phyloP scores from a whole-genome alignment of 1,140 invertebrate genomes.

The Temnothorax nylanderi region DNA sequence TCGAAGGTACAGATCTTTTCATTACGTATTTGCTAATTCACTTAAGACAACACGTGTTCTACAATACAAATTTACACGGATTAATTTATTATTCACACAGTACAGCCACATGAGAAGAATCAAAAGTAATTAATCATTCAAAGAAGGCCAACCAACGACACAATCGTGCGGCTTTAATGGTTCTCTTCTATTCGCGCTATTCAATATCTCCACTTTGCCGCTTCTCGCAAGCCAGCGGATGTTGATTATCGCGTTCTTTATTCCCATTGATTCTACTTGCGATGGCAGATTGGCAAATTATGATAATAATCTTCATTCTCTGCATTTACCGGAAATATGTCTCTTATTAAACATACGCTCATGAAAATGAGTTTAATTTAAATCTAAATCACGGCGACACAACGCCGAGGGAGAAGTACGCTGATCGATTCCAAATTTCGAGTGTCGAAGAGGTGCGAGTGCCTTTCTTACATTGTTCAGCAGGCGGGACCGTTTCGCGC shows the following conservation, averaged over 20 bases:
- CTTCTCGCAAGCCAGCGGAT: not conserved
- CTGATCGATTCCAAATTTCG: not conserved
- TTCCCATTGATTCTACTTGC: not conserved
- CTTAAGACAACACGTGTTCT: constrained; percentile 1
- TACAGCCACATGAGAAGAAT: constrained; percentile 26
- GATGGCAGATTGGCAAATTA: not conserved
- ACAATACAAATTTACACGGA: not conserved
- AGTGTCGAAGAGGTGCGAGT: not conserved
- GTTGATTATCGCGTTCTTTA: not conserved
- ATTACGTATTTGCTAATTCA: not conserved
- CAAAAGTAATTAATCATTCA: constrained; percentile 76
- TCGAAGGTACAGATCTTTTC: not conserved
- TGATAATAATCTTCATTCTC: not conserved
- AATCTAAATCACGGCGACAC: not conserved
- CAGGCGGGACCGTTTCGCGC: constrained; percentile 12
- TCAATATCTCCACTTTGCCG: constrained; percentile 18
- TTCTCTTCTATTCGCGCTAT: constrained; percentile 57
- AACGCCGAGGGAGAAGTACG: not conserved
- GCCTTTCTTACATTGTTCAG: constrained; percentile 46
- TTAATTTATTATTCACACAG: not conserved
- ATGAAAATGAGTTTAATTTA: not conserved
- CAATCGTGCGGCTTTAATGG: constrained; percentile 54
- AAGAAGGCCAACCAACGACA: constrained; percentile 53
- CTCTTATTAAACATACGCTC: not conserved
- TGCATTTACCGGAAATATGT: not conserved